Percentiles rank a stretch among this genome's conserved stretches.
Evolutionary conservation across 2,113 vertebrate genomes (phyloP).

Genomic region (Eudorcas thomsonii): DNA sequence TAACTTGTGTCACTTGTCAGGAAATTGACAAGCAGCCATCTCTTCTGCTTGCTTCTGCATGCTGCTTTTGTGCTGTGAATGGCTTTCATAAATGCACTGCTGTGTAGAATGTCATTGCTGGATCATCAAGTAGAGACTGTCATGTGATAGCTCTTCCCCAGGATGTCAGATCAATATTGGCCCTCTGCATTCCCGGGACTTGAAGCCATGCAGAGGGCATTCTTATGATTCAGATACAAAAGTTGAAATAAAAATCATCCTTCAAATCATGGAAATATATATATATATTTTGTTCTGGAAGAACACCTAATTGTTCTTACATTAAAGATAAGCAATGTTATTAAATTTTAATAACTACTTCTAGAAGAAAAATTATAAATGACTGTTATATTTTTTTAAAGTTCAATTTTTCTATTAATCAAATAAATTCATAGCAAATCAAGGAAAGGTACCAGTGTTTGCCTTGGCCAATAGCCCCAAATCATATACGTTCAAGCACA

Average conservation of each 20-base stretch:
- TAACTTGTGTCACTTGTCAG: conserved; percentile 54
- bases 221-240: conserved; percentile 14
- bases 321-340: conserved; percentile 13
- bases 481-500: neutral
- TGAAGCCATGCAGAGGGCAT: conserved; percentile 26
- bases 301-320: neutral
- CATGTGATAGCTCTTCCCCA: conserved; percentile 25
- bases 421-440: neutral
- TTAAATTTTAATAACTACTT: neutral
- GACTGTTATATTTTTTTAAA: neutral
- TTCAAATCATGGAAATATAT: neutral
- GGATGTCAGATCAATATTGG: conserved; percentile 36
- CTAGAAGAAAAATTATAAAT: conserved; percentile 20
- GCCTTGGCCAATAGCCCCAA: neutral
- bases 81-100: conserved; percentile 57
- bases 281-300: neutral
- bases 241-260: conserved; percentile 35
- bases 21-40: neutral
- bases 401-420: neutral
- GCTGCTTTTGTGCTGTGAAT: conserved; percentile 20
- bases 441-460: neutral
- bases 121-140: neutral
- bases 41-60: neutral
- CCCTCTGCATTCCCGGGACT: conserved; percentile 19
- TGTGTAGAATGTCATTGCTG: conserved; percentile 57